A percentile compares a stretch with the other conserved stretches of the same genome.
These are phyloP conservation scores for Heptranchias perlo DNA, from an alignment of 2,113 vertebrate genomes.

Conservation along the genomic window DNA sequence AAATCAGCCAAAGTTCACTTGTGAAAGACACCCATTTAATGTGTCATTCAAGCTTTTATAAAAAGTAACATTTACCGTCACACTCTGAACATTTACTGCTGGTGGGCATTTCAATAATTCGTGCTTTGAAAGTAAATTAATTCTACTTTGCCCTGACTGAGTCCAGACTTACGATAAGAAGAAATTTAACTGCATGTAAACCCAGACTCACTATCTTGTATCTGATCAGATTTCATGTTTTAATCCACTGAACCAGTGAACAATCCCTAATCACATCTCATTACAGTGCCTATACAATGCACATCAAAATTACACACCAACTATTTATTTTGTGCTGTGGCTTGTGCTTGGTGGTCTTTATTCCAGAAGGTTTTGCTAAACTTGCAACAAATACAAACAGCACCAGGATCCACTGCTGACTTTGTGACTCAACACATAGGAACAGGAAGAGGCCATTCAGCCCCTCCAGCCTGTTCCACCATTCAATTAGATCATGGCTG, in stretches of 20 bases:
- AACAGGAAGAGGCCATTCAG: too few relatives aligned
- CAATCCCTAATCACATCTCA: neutral
- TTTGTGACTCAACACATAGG: too few relatives aligned
- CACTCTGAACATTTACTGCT: neutral
- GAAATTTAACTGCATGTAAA: neutral
- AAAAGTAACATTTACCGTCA: neutral
- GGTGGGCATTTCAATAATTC: neutral
- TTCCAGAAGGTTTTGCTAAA: neutral
- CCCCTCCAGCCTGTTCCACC: too few relatives aligned
- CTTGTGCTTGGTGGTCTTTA: neutral
- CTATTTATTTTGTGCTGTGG: neutral
- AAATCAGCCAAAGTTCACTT: neutral
- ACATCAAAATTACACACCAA: neutral
- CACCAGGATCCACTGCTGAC: neutral
- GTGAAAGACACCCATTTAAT: constrained; percentile 8
- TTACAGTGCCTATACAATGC: neutral
- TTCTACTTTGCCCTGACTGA: neutral
- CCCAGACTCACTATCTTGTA: neutral
- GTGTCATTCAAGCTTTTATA: neutral
- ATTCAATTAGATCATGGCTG: too few relatives aligned
- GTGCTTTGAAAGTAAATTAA: neutral
- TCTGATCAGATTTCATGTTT: neutral
- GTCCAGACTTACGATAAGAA: neutral
- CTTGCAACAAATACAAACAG: neutral
- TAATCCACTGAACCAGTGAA: neutral